Base-by-base conservation (phyloP, 1,140 invertebrate genomes). In the Pogonus chalceus region DNA sequence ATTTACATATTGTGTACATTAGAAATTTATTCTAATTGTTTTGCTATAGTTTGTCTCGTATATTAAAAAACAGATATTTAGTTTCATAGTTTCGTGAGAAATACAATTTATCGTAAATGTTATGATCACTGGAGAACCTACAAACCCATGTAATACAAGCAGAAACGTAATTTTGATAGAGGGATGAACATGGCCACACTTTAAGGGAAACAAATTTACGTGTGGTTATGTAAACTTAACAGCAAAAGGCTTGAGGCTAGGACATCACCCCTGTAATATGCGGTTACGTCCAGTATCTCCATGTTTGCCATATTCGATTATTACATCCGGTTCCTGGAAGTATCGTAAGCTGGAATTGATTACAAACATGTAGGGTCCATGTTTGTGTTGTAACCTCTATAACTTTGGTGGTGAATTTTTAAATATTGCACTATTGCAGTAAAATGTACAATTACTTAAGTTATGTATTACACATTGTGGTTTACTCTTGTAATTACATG, bases 231-330 rank as follows among this genome's bases (percentile, higher is more conserved):
- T 16, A 43, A 43, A 43, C 37, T 43, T 9, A 43, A 14, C 14
- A 7, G 26, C 37, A 10, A 43, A 43, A 10, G 18, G 7, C 37
- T 43, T 16, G 37, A 9, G 37, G 37, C 37, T 18, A 18, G 37
- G 37, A 43, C 18, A 16, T 9, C 18, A 16, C 26, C 4, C 18
- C 7, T 43, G 18, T 18, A 16, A 10, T 16, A n/a, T 10, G 37
- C 37, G 18, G 37, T 43, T 43, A 18, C 7, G 37, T 43, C 37
- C 37, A 43, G 37, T 43, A 43, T 18, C 18, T 4, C 47, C 58
- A 35, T 54, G 55, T 60, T 58, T 58, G 46, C 47, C 31, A 24
- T 58, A 54, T 35, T 48, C 23, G 52, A 43, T 60, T 60, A 60
- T 60, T 60, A 49, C 59, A 51, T 60, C 59, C 59, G 59, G 59